Percentiles rank a stretch among this genome's conserved stretches.
phyloP scores from a whole-genome alignment of 2,113 vertebrate genomes.

The Megaceryle maxima region DNA sequence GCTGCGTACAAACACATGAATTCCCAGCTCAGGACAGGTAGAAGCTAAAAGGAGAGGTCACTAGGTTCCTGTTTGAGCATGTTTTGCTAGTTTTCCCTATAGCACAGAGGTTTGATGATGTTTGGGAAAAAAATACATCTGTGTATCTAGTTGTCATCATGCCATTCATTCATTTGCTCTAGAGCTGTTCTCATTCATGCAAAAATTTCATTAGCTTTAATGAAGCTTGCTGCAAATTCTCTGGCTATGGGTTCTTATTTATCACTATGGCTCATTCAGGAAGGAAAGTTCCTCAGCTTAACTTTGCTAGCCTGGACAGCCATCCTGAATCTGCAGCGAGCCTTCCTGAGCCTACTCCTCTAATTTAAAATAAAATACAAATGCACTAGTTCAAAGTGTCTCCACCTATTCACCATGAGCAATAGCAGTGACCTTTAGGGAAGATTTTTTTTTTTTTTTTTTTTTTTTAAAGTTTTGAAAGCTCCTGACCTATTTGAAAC shows the following conservation, averaged over 20 bases:
- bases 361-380: neutral
- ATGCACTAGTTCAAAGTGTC: neutral
- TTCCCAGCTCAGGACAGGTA: neutral
- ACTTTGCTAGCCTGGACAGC: neutral
- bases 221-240: neutral
- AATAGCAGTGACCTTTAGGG: neutral
- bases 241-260: neutral
- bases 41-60: neutral
- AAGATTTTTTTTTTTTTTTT: neutral
- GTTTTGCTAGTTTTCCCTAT: neutral
- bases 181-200: neutral
- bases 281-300: neutral
- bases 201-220: neutral
- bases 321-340: neutral
- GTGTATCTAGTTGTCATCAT: neutral
- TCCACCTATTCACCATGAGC: neutral
- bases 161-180: neutral
- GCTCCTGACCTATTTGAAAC: neutral
- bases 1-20: neutral
- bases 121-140: neutral
- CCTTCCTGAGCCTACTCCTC: neutral
- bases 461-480: neutral
- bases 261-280: rapidly evolving
- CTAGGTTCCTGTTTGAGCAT: neutral
- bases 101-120: neutral